Percentiles rank a stretch among this genome's conserved stretches.
Evolutionary conservation across 1,140 invertebrate species (phyloP).

Genomic region (Sitobion miscanthi): DNA sequence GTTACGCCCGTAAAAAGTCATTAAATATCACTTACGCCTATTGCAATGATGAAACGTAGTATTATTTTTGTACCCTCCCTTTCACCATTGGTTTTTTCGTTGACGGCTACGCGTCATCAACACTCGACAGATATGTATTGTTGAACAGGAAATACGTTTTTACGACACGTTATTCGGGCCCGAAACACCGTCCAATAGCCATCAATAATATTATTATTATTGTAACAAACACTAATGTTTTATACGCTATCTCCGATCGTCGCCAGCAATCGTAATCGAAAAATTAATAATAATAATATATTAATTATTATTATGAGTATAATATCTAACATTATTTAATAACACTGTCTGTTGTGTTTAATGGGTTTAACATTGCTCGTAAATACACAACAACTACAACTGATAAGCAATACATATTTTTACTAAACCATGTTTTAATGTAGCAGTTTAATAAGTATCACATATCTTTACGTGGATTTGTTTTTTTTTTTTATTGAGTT

Average conservation of each 20-base stretch:
- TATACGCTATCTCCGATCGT: background rate
- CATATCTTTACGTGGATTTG: no score
- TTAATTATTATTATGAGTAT: background rate
- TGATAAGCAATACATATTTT: background rate
- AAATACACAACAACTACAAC: background rate
- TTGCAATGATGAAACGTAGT: background rate
- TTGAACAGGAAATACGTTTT: constrained; percentile 17
- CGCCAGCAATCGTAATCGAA: background rate
- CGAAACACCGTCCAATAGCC: background rate
- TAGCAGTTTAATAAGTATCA: no score
- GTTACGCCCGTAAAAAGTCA: constrained; percentile 29
- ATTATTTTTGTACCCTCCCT: background rate
- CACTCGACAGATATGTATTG: constrained; percentile 33
- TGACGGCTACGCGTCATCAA: constrained; percentile 16
- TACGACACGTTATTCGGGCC: background rate
- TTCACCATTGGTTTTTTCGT: background rate
- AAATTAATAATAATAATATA: background rate
- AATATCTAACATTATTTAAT: no score
- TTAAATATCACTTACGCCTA: constrained; percentile 53
- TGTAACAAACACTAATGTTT: background rate
- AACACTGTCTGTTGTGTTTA: no score
- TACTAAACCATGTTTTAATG: background rate
- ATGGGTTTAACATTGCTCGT: background rate
- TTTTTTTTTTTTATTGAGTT: no score
- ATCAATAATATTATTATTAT: constrained; percentile 17